Evolutionary conservation across 2,797 vertebrate species (phyloP).

Genomic region (Tragelaphus eurycerus): DNA sequence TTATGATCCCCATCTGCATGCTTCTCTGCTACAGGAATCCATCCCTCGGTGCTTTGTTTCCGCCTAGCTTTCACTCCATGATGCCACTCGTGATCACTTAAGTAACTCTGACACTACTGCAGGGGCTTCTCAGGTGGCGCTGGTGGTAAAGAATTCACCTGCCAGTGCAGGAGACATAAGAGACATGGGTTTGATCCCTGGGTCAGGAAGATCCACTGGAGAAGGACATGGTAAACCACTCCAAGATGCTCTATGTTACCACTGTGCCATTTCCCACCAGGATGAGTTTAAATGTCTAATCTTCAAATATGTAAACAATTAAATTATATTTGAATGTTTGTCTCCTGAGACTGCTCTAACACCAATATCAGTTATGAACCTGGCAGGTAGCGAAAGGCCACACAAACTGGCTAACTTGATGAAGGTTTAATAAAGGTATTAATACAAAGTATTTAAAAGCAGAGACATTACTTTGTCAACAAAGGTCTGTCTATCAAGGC

Average conservation of each 20-base stretch:
- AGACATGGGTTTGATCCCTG: no score
- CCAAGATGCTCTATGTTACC: not conserved
- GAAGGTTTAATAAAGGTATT: not conserved
- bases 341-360: not conserved
- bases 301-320: not conserved
- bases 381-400: not conserved
- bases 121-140: no score
- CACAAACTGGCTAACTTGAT: not conserved
- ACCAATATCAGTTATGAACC: no score
- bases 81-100: not conserved
- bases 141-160: no score
- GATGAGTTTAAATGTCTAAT: not conserved
- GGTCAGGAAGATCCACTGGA: no score
- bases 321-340: not conserved
- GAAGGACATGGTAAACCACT: accelerated
- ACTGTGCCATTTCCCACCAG: accelerated
- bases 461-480: no score
- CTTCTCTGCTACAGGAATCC: not conserved
- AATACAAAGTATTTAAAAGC: not conserved
- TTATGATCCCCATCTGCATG: not conserved
- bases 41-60: not conserved
- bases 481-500: no score
- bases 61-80: not conserved
- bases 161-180: no score
- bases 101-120: not conserved